Percentiles rank a stretch among this genome's conserved stretches.
These are phyloP conservation scores for Trachymyrmex cornetzi DNA, from an alignment of 1,140 invertebrate species.

Conservation along the genomic window DNA sequence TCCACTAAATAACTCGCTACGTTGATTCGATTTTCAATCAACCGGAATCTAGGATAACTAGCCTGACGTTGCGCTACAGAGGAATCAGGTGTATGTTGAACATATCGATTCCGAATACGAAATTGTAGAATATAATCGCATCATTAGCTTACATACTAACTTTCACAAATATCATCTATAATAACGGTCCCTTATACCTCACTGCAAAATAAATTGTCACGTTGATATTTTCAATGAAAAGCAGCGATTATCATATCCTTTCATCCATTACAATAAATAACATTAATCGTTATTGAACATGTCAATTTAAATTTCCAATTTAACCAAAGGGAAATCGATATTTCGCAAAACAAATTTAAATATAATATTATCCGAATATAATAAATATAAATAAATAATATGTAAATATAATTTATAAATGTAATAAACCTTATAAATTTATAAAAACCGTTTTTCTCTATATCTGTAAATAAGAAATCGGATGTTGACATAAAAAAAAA, in stretches of 20 bases:
- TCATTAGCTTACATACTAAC: not conserved
- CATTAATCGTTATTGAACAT: slow-evolving; percentile 43
- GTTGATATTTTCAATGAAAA: slow-evolving; percentile 14
- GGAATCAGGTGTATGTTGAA: not conserved
- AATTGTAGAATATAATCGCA: slow-evolving; percentile 1
- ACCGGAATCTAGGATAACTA: slow-evolving; percentile 26
- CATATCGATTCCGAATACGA: not conserved
- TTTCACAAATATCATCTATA: slow-evolving; percentile 3
- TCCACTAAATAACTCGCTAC: slow-evolving; percentile 30
- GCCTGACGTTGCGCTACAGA: not conserved
- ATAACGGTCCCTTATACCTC: not conserved
- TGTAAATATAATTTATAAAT: slow-evolving; percentile 28
- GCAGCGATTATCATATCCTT: slow-evolving; percentile 9
- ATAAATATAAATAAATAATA: slow-evolving; percentile 27
- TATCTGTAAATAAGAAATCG: no score
- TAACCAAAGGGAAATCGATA: slow-evolving; percentile 11
- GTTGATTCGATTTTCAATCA: slow-evolving; percentile 54
- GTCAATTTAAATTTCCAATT: slow-evolving; percentile 52
- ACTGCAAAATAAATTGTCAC: not conserved
- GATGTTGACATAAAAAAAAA: no score
- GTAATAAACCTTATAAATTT: slow-evolving; percentile 1
- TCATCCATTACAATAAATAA: slow-evolving; percentile 31
- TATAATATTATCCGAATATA: slow-evolving; percentile 32
- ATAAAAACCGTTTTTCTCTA: not conserved
- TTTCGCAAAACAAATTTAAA: slow-evolving; percentile 32